phyloP scores from a whole-genome alignment of 2,888 invertebrate genomes.

The Cyclophora punctaria region DNA sequence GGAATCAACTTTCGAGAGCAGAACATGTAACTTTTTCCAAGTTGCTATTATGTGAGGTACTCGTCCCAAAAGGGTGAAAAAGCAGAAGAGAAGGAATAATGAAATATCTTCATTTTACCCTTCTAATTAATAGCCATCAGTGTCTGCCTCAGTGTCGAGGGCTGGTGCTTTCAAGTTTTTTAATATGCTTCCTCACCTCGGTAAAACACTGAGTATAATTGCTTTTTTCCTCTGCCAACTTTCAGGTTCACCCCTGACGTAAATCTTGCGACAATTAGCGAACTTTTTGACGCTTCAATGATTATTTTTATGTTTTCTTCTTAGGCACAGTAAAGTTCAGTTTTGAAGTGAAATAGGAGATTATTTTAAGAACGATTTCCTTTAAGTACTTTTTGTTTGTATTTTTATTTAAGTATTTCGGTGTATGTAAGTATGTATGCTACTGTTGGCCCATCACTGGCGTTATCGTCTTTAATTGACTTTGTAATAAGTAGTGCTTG shows the following conservation, averaged over 20 bases:
- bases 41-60: slow-evolving; percentile 12
- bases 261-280: slow-evolving; percentile 55
- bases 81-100: slow-evolving; percentile 55
- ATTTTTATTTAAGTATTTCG: too few species aligned
- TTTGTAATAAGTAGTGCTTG: too few species aligned
- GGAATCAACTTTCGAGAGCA: too few species aligned
- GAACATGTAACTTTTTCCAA: background rate
- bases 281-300: slow-evolving; percentile 36
- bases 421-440: too few species aligned
- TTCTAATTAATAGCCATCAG: slow-evolving; percentile 75
- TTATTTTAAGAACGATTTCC: too few species aligned
- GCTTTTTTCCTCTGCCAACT: slow-evolving; percentile 61
- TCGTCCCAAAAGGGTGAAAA: slow-evolving; percentile 10
- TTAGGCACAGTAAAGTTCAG: background rate
- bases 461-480: too few species aligned
- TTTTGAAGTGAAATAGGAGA: background rate
- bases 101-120: slow-evolving; percentile 71
- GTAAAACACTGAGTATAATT: slow-evolving; percentile 67
- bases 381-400: too few species aligned
- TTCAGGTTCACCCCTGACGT: slow-evolving; percentile 30
- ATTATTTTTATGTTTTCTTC: slow-evolving; percentile 26
- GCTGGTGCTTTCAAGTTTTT: slow-evolving; percentile 71
- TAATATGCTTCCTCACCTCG: slow-evolving; percentile 73
- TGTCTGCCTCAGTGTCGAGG: slow-evolving; percentile 68
- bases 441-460: too few species aligned